Evolutionary conservation across 1,140 invertebrate species (phyloP), one percentile per base, ranked within the genome.

Genomic region (Acromyrmex echinatior): DNA sequence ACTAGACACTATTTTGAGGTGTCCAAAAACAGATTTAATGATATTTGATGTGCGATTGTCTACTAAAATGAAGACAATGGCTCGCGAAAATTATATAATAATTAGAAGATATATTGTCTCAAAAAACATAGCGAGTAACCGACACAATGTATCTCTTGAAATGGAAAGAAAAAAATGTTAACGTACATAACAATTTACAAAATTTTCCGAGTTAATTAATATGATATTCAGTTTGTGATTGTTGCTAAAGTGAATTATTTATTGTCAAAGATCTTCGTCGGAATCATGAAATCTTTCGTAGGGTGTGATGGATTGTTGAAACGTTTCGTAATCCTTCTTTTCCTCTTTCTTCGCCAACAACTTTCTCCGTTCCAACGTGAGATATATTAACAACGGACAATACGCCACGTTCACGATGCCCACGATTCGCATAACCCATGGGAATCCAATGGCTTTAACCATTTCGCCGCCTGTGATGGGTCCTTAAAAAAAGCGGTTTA

Each of bases 401-500:
- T 97, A 98, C 14, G 96, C 88, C 25, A 98, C 92, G 93, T 98
- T 98, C 1, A 97, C 89, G 18, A 97, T 92, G 18, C 97, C 97
- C 3, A 98, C 94, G 31, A 96, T 92, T 86, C 97, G 94, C 95
- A 98, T 97, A 0, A 98, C 94, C 96, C 97, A 97, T 39, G 97
- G 96, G 92, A 98, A 98, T 74, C 97, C 97, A 78, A 98, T 95
- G n/a, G 94, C 91, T 88, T 96, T 95, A 0, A 97, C 97, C 88
- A 97, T 92, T 92, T 97, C 96, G 7, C 97, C 97, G 39, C 97
- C 97, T 62, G 97, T 92, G 60, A 98, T 95, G 6, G 97, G 97
- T 86, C 97, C 97, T 97, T 63, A 35, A 65, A 65, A 35, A 31
- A 94, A 94, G 6, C 0, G 2, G 14, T 68, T 70, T 18, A 9